These are phyloP conservation scores for Siphlonurus alternatus DNA, from an alignment of 2,888 invertebrate genomes.

Conservation along the genomic window DNA sequence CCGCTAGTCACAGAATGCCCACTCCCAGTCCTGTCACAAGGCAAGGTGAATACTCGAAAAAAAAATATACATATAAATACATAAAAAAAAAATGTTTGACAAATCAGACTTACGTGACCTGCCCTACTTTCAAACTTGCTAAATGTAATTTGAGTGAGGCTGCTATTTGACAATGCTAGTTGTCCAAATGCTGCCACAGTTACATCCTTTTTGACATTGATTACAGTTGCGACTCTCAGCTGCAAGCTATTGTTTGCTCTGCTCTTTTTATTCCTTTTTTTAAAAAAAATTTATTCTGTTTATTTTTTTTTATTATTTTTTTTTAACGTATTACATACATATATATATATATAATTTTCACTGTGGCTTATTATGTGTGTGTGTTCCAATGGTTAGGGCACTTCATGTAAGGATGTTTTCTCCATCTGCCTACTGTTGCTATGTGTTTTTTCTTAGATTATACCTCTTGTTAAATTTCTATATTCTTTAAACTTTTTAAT, in stretches of 20 bases:
- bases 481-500: no score
- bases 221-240: no score
- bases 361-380: not conserved
- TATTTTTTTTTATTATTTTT: not conserved
- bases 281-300: no score
- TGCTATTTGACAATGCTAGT: not conserved
- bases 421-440: not conserved
- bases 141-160: not conserved
- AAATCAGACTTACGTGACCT: slow-evolving; percentile 12
- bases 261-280: no score
- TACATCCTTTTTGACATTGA: not conserved
- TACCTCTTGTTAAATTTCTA: not conserved
- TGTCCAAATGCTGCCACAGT: not conserved
- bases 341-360: no score
- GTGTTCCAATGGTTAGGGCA: slow-evolving; percentile 1
- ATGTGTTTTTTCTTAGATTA: not conserved
- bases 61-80: no score
- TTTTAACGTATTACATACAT: no score
- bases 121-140: slow-evolving; percentile 9
- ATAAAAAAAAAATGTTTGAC: no score
- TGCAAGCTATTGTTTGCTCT: no score
- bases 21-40: slow-evolving; percentile 19
- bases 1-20: slow-evolving; percentile 19
- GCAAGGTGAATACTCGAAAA: slow-evolving; percentile 16
- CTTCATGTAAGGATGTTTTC: slow-evolving; percentile 5